Evolutionary conservation across 1,140 invertebrate species (phyloP).

Genomic region (Phthorimaea operculella): DNA sequence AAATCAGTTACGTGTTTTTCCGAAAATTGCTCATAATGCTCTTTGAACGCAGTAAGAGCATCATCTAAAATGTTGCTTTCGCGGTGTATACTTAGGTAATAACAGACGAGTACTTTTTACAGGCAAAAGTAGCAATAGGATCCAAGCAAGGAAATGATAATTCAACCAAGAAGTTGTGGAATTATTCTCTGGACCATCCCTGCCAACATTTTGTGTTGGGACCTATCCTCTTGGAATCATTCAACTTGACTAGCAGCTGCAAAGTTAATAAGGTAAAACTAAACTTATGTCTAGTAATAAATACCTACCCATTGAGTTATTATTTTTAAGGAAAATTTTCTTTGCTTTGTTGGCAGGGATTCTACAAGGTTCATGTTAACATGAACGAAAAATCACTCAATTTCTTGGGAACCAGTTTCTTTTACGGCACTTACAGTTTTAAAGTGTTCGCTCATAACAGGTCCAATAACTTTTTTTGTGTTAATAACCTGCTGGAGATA

Average conservation of each 20-base stretch:
- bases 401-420: conserved; percentile 45
- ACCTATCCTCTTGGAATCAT: conserved; percentile 34
- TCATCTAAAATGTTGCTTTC: too few relatives aligned
- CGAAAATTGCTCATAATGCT: too few relatives aligned
- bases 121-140: conserved; percentile 42
- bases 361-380: conserved; percentile 40
- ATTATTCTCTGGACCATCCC: conserved; percentile 40
- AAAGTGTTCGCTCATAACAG: conserved; percentile 39
- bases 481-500: conserved; percentile 9
- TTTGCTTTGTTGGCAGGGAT: conserved; percentile 41
- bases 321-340: too few relatives aligned
- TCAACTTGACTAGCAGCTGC: conserved; percentile 44
- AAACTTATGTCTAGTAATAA: not conserved
- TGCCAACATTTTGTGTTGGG: conserved; percentile 55
- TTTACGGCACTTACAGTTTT: conserved; percentile 43
- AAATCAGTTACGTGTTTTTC: too few relatives aligned
- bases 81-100: too few relatives aligned
- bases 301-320: too few relatives aligned
- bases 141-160: conserved; percentile 30
- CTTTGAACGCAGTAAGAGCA: too few relatives aligned
- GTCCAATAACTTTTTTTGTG: conserved; percentile 42
- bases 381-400: conserved; percentile 32
- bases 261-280: conserved; percentile 41
- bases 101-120: conserved; percentile 10
- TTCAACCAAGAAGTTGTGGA: conserved; percentile 36